Conservation (phyloP, 2,797 vertebrate species). For the Platyrinchus mystaceus region DNA sequence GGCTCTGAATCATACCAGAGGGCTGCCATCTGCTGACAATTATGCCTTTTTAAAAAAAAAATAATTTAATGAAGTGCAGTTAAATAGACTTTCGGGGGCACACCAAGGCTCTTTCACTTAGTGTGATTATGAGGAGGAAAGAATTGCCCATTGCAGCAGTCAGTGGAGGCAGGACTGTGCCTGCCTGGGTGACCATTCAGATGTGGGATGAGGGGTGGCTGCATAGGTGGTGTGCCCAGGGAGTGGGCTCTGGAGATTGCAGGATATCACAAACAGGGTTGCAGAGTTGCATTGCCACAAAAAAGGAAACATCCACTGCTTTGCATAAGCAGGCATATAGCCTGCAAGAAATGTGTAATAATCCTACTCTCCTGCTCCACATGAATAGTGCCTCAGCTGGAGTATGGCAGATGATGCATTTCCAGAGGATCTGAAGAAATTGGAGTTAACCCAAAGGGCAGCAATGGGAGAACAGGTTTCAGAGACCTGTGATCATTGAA, state of each 20-base stretch:
- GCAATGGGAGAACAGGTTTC: background rate
- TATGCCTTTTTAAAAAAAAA: background rate
- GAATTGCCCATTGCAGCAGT: background rate
- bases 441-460: background rate
- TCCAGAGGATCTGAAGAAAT: background rate
- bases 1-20: background rate
- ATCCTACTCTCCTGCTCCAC: background rate
- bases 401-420: rapidly evolving
- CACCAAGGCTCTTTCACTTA: background rate
- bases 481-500: background rate
- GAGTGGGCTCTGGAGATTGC: background rate
- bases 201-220: rapidly evolving
- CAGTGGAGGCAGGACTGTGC: background rate
- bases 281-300: background rate
- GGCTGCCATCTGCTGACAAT: background rate
- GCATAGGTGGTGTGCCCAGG: rapidly evolving
- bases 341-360: background rate
- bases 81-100: background rate
- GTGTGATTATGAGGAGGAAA: background rate
- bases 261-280: background rate
- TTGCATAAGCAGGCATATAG: background rate
- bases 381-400: background rate
- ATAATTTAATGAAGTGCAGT: background rate
- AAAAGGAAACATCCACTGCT: background rate
- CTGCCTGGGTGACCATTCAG: background rate